Evolutionary conservation across 2,888 invertebrate species (phyloP).

Genomic region (Arrhopalites spinosus): DNA sequence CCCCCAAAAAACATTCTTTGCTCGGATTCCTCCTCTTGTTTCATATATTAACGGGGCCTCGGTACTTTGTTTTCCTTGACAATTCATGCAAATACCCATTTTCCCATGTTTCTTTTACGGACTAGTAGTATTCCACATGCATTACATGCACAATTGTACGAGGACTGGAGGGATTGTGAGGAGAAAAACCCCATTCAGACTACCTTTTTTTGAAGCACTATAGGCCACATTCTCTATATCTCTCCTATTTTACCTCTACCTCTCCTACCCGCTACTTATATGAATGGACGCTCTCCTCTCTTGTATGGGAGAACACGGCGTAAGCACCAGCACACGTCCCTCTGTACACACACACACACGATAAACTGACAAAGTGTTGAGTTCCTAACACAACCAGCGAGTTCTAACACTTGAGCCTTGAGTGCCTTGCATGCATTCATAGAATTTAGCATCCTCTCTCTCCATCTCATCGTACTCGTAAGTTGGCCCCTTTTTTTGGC

Average conservation of each 20-base stretch:
- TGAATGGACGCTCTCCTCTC: slow-evolving; percentile 7
- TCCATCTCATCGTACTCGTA: not conserved
- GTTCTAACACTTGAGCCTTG: slow-evolving; percentile 21
- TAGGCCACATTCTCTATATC: too few relatives aligned
- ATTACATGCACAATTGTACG: not conserved
- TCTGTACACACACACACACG: slow-evolving; percentile 19
- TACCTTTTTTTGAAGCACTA: too few relatives aligned
- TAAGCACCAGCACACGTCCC: slow-evolving; percentile 8
- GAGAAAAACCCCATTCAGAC: too few relatives aligned
- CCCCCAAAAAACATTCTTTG: not conserved
- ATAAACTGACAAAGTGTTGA: slow-evolving; percentile 35
- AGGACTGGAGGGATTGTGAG: too few relatives aligned
- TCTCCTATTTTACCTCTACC: too few relatives aligned
- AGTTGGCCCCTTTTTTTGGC: not conserved
- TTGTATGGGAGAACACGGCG: not conserved
- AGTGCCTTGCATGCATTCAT: slow-evolving; percentile 19
- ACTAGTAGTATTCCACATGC: not conserved
- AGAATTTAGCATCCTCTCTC: slow-evolving; percentile 8
- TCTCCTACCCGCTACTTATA: not conserved
- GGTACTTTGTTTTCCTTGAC: slow-evolving; percentile 11
- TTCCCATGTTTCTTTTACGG: slow-evolving; percentile 11
- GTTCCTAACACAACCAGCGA: too few relatives aligned
- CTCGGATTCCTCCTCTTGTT: not conserved
- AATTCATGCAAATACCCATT: slow-evolving; percentile 21
- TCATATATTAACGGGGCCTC: not conserved